Evolutionary conservation across 2,888 invertebrate genomes (phyloP), one percentile per base, ranked within the genome.

Genomic region (Aphrophora alni): DNA sequence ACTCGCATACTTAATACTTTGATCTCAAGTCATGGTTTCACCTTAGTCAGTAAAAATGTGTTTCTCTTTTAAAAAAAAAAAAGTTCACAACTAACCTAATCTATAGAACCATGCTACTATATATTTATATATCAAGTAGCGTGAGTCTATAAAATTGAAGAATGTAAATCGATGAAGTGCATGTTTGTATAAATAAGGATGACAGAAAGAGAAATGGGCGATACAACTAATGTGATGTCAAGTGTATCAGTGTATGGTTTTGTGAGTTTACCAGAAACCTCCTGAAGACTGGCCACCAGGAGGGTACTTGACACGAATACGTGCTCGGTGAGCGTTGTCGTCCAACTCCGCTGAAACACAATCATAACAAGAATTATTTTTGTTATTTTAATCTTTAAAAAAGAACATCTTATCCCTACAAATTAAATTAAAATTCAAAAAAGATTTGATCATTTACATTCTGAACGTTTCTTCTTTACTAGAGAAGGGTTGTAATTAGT

Each of bases 221-320:
- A 5, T 33, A 5, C 33, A 33, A 5, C 33, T 33, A 33, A 33
- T 33, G 33, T 33, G 33, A 33, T 33, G 33, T 33, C 8, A 33
- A 33, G 3, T 33, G 33, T 33, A 33, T n/a, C 33, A 8, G 8
- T 33, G 33, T 33, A n/a, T n/a, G n/a, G n/a, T n/a, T 71, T 33
- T 26, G 44, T 14, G 38, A 21, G 51, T 28, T 26, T 95, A 96
- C 96, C 96, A 96, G 87, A 96, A 93, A 71, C 92, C 93, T 82
- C 93, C 93, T 78, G 95, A 94, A 17, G 96, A 97, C 88, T 94
- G 94, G 75, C 97, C 97, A 85, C 97, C 97, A 0, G 97, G 97
- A 10, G 97, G 97, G 90, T 96, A 95, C 87, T 94, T 92, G 3
- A 97, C 95, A 85, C 95, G 93, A 82, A 97, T 96, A 80, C 94